phyloP scores from a whole-genome alignment of 2,797 vertebrate species.

The Acanthornis magna region DNA sequence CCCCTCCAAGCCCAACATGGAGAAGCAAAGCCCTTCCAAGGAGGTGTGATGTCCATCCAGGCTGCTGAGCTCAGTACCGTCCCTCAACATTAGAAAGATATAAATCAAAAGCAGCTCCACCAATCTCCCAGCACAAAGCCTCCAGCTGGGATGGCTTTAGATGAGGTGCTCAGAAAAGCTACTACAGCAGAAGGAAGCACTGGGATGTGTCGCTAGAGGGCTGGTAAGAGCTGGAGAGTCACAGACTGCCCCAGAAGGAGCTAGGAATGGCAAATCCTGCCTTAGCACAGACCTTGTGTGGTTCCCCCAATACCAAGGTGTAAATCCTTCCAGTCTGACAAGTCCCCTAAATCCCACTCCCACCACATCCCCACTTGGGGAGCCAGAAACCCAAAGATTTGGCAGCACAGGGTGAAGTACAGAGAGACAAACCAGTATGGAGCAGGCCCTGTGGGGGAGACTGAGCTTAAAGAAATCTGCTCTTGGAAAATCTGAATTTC shows the following conservation, averaged over 20 bases:
- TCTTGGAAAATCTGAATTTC: background rate
- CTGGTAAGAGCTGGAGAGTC: background rate
- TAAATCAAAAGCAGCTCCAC: background rate
- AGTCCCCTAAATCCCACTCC: background rate
- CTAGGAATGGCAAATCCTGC: background rate
- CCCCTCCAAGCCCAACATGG: fast-evolving
- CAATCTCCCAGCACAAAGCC: background rate
- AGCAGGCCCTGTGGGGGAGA: fast-evolving
- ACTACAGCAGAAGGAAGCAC: background rate
- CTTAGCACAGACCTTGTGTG: background rate
- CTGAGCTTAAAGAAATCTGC: background rate
- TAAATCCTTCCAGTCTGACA: background rate
- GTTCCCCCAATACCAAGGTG: background rate
- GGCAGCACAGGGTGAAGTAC: background rate
- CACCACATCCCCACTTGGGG: fast-evolving
- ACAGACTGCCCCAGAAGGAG: background rate
- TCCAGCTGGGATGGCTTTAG: background rate
- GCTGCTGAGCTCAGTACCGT: background rate
- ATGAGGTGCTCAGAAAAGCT: background rate
- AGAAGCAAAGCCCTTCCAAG: background rate
- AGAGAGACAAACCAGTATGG: background rate
- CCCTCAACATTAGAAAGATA: background rate
- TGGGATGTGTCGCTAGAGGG: background rate
- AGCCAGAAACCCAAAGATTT: background rate
- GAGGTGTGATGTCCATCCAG: background rate